Percentiles rank a stretch among this genome's conserved stretches.
phyloP scores from a whole-genome alignment of 2,113 vertebrate genomes.

The Vanacampus margaritifer region DNA sequence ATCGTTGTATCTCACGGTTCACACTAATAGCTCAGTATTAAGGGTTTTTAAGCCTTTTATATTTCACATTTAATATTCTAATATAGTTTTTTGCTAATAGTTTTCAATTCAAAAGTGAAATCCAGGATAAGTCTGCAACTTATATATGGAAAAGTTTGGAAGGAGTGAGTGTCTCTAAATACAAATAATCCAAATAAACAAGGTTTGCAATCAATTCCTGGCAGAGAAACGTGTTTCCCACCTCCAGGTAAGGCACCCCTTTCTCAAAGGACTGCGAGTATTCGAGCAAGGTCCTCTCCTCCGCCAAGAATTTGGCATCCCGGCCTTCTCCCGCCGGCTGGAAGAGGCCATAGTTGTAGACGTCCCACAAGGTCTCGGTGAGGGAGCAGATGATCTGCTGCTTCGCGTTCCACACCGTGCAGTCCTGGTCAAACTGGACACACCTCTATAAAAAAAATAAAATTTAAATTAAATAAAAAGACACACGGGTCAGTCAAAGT shows the following conservation, averaged over 20 bases:
- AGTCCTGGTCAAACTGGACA: slow-evolving; percentile 86
- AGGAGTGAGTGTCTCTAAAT: neutral
- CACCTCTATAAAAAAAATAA: slow-evolving; percentile 74
- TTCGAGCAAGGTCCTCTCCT: slow-evolving; percentile 80
- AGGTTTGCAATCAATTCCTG: neutral
- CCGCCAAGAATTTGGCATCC: slow-evolving; percentile 88
- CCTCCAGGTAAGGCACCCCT: slow-evolving; percentile 91
- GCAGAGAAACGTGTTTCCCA: slow-evolving; percentile 34
- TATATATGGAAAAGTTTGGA: neutral
- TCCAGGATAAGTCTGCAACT: neutral
- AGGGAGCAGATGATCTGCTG: slow-evolving; percentile 89
- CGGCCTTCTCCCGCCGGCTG: slow-evolving; percentile 87
- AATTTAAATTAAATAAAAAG: too few relatives aligned
- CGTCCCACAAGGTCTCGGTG: slow-evolving; percentile 84
- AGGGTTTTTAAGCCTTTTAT: neutral
- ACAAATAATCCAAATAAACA: neutral
- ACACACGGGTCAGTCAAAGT: neutral
- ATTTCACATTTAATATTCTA: neutral
- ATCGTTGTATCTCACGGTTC: slow-evolving; percentile 20
- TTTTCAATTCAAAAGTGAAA: neutral
- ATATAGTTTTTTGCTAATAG: neutral
- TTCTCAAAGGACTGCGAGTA: slow-evolving; percentile 88
- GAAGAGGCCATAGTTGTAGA: slow-evolving; percentile 90
- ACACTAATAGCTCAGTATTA: neutral
- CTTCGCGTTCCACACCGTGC: slow-evolving; percentile 86